Evolutionary conservation across 1,140 invertebrate species (phyloP), one percentile per base, ranked within the genome.

Genomic region (Conus ventricosus): DNA sequence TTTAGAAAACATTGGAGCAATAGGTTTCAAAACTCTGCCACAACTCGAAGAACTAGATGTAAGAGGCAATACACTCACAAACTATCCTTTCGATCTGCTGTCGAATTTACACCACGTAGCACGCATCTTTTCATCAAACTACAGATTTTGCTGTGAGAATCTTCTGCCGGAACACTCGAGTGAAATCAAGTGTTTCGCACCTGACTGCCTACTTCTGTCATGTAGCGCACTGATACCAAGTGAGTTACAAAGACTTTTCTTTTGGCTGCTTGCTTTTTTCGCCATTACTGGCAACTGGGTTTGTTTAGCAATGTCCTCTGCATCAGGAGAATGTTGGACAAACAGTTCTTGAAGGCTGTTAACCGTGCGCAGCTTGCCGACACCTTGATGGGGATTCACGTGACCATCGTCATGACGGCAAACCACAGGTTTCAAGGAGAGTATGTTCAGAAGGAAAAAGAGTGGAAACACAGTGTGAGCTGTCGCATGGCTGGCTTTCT

Each of bases 211-310:
- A 84, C 91, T 93, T 57, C 92, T 90, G 15, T 92, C 90, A 0
- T 93, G 92, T 88, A 53, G 57, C 25, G 89, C 92, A 82, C 86
- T 92, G 27, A 88, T 92, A 84, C 75, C 87, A 23, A 90, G 85
- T 20, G 87, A 90, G n/a, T 39, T 91, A n/a, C 80, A 93, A 5
- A 80, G 92, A 23, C 27, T 85, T 17, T 89, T 89, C 80, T 57
- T 93, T 15, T 93, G 93, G 93, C 80, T 92, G 23, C 88, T 93
- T n/a, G 92, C 89, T 57, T 8, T 90, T 11, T 25, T 86, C 25
- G 89, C 91, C 15, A 53, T 92, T 23, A 13, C 91, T 1, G 91
- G 91, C 20, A 93, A 92, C 39, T 39, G 39, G 39, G 39, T 39
- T 39, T 39, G 39, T 39, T 39, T 39, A 39, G 39, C 39, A 39